Evolutionary conservation across 2,888 invertebrate genomes (phyloP), one percentile per base, ranked within the genome.

Genomic region (Tachina fera): DNA sequence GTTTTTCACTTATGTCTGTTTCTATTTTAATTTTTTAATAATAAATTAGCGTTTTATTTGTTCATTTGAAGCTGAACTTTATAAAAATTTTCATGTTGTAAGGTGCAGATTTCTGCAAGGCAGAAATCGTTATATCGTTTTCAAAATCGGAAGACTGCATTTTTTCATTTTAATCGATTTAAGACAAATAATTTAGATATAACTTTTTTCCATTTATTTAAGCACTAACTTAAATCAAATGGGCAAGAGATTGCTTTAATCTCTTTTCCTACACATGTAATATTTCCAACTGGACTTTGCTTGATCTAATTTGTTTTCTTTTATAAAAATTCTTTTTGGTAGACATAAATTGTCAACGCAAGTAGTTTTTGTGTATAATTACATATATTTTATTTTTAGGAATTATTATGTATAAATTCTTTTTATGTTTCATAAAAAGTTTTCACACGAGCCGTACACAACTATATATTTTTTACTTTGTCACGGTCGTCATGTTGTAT

Each of bases 101-200:
- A 31, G 76, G 76, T n/a, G 72, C 71, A 31, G 51, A 22, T 72
- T 77, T 83, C 14, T 45, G 71, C 47, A 83, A 72, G 39, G 83
- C 83, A 63, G 61, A 77, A 16, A 67, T 77, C 65, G 77, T 83
- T 77, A 83, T 83, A 67, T 77, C 83, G 5, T 83, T 83, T 72
- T 83, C 83, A 83, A 83, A 77, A 72, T 83, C 83, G 13, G 83
- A 83, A 1, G 86, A 86, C 83, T 76, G 83, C 86, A 86, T 86
- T 39, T 83, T 86, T 19, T 71, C 79, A 86, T 76, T 53, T 22
- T 41, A 77, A 67, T 74, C 67, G 31, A 68, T 81, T 63, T 65
- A 53, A 75, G 61, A 39, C 22, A 43, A 39, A 39, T 65, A 43
- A 31, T 63, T 60, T 39, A 56, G 2, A 47, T 53, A 45, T 31